A percentile compares a stretch with the other conserved stretches of the same genome.
phyloP scores from a whole-genome alignment of 1,140 invertebrate genomes.

The Pantala flavescens region DNA sequence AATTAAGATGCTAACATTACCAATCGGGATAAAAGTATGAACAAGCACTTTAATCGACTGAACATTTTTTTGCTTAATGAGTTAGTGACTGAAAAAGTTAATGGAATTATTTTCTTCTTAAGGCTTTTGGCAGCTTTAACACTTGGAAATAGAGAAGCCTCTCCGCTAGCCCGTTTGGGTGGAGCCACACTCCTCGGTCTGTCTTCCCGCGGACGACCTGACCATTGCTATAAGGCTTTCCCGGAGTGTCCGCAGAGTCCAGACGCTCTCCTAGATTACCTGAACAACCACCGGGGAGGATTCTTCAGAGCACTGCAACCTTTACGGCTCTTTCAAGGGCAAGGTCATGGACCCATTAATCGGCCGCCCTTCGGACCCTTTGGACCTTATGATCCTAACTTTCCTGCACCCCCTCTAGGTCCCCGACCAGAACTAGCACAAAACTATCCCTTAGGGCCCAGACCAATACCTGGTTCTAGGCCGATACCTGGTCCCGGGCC shows the following conservation, averaged over 20 bases:
- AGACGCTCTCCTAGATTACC: constrained; percentile 58
- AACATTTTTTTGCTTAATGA: too few relatives aligned
- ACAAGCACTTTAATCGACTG: too few relatives aligned
- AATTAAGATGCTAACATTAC: too few relatives aligned
- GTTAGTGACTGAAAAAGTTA: too few relatives aligned
- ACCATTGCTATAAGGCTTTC: constrained; percentile 50
- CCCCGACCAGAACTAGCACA: too few relatives aligned
- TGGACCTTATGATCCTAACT: neutral
- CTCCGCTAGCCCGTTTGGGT: constrained; percentile 56
- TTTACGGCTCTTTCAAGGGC: neutral
- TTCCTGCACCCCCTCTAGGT: too few relatives aligned
- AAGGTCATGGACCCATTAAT: neutral
- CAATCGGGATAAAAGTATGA: too few relatives aligned
- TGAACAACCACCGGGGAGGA: constrained; percentile 77
- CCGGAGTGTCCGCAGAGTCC: constrained; percentile 60
- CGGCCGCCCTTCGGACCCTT: neutral
- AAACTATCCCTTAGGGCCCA: too few relatives aligned
- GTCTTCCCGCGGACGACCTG: constrained; percentile 46
- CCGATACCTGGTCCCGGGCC: too few relatives aligned
- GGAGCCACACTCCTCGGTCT: constrained; percentile 60
- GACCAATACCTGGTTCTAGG: too few relatives aligned
- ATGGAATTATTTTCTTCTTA: neutral
- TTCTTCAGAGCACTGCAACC: constrained; percentile 63
- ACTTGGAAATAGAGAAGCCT: constrained; percentile 27
- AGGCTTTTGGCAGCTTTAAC: neutral